Evolutionary conservation across 2,797 vertebrate species (phyloP), one percentile per base, ranked within the genome.

Genomic region (Thamnophis elegans): DNA sequence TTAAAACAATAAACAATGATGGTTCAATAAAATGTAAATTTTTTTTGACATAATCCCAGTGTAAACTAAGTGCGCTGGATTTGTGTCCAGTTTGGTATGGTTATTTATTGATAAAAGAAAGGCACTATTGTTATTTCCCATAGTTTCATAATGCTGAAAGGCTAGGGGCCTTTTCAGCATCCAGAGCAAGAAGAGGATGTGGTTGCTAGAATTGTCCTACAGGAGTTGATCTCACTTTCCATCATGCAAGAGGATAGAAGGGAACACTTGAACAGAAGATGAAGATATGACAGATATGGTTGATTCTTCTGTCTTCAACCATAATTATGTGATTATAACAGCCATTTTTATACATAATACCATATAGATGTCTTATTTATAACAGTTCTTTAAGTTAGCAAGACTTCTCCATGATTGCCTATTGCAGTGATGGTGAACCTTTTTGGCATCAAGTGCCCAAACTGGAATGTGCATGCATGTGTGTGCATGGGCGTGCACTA

Each of bases 11-110:
- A 87, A 85, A 85, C 90, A 73, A 89, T 56, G 88, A 89, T 32
- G 60, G 53, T 54, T 89, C 86, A 91, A 53, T 62, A 65, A 93
- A 91, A 91, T 62, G 68, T 93, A 93, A 91, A n/a, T n/a, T n/a
- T n/a, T n/a, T n/a, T 26, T 51, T 65, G 86, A 89, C 92, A 91
- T 93, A 60, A 54, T 82, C 59, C 25, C 58, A 56, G 36, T 90
- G 54, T 55, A 93, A 93, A n/a, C 47, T 32, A 85, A 85, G 51
- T 53, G 47, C 14, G 47, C 47, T 36, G 60, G 86, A 90, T 22
- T 32, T 55, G 82, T 58, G 78, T 68, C 5, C 6, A 58, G 28
- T 18, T 88, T 51, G 62, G 55, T 73, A 28, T 87, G 28, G 59
- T 56, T 86, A 92, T 90, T 90, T 93, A 78, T 93, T 88, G 36